Base-by-base conservation (phyloP, 2,797 vertebrate species). In the Lepilemur ruficaudatus region DNA sequence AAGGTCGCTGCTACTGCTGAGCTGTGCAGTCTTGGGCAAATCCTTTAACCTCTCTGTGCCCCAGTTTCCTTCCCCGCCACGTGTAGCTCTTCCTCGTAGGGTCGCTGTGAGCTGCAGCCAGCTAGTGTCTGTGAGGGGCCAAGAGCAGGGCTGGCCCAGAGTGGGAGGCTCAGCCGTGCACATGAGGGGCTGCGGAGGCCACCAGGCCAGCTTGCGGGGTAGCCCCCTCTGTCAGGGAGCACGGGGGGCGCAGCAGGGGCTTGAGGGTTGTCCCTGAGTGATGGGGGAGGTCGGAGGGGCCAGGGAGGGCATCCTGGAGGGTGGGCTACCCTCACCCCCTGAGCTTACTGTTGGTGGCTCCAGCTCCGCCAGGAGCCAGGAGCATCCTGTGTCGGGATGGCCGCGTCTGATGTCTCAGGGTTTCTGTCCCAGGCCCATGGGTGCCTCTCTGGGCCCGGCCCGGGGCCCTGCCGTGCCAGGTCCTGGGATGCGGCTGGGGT, bases 91-190 rank as follows among this genome's bases (percentile, higher is more conserved):
- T n/a, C 48, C 8, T 38, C 28, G 12, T n/a, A 22, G 70, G 43
- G 25, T 30, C 18, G 0, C 17, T 18, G 57, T 25, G 18, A 20
- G 59, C 35, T 17, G 9, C 43, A 3, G 55, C 1, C 5, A 0
- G 41, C 9, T 4, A 20, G 17, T 1, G 52, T 25, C 18, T 25
- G 18, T n/a, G 73, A 35, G 18, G 32, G 20, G 1, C 23, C 4
- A 50, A 32, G 72, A 15, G 2, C 28, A 6, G 2, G 32, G 46
- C 50, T 13, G n/a, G n/a, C 30, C n/a, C 10, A 0, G 52, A 0
- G 0, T 4, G 8, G 2, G 61, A 8, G 0, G 67, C n/a, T 38
- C 57, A 15, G 11, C 35, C 0, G 22, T 5, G 28, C 50, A 1
- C 8, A 18, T 1, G 2, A 43, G 35, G 25, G 63, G 63, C 25